Evolutionary conservation across 2,888 invertebrate genomes (phyloP), one percentile per base, ranked within the genome.

Genomic region (Leucoptera coffeella): DNA sequence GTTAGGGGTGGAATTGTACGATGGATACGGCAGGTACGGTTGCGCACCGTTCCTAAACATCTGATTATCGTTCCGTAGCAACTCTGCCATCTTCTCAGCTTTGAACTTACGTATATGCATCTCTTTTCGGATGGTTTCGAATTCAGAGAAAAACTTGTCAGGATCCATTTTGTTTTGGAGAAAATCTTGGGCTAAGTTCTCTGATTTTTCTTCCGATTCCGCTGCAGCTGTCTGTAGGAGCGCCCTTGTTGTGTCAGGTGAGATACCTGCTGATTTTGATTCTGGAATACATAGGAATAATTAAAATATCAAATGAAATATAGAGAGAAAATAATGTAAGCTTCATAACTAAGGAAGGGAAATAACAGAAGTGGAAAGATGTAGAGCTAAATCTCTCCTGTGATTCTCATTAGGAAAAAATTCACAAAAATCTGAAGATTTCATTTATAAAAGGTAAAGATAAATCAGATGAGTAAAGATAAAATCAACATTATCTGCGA

Each of bases 161-260:
- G 85, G 69, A 28, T 82, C 78, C 2, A 67, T 53, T 46, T 79
- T 78, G 6, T 81, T 82, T 9, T 81, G 77, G 19, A 91, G 71
- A 45, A 95, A 93, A 36, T 82, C 77, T 42, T 88, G 83, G 0
- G 90, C 84, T 23, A 85, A 51, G 33, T 75, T 75, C 62, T 97
- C 97, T 0, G 94, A 89, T 45, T 90, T 82, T 47, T 96, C 95
- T 53, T 97, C 97, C 28, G 85, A 82, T 65, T 94, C 87, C 15
- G 92, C 89, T 14, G 93, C 87, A 8, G 92, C 85, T 7, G 94
- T 84, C 72, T 94, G 91, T 9, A 97, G 69, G 24, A 95, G 59
- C 1, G 92, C 94, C 33, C 90, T 69, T 1, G 90, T 85, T 13
- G 90, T 88, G 40, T 95, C 96, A 14, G 87, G 74, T 10, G 85